Evolutionary conservation across 2,797 vertebrate genomes (phyloP).

Genomic region (Coregonus ussuriensis): DNA sequence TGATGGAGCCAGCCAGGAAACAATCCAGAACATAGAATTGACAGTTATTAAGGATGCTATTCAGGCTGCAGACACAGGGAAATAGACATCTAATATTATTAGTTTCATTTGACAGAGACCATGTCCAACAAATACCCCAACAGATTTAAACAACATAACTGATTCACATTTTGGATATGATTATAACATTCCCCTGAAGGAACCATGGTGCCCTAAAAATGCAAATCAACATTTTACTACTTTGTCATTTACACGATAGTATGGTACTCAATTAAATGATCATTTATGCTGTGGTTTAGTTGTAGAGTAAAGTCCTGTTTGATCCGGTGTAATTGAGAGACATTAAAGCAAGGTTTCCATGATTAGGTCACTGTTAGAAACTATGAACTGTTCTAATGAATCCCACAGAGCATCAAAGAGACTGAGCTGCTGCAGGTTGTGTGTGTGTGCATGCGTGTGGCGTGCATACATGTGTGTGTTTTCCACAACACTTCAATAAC

Average conservation of each 20-base stretch:
- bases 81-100: not conserved
- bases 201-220: not conserved
- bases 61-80: not conserved
- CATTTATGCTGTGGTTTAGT: not conserved
- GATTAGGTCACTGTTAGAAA: conserved; percentile 39
- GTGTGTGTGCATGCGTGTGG: not conserved
- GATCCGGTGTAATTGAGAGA: conserved; percentile 59
- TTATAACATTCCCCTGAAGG: not conserved
- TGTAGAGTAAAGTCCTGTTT: conserved; percentile 62
- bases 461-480: conserved; percentile 17
- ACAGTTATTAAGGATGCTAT: not conserved
- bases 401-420: conserved; percentile 32
- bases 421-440: not conserved
- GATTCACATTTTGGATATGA: not conserved
- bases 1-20: not conserved
- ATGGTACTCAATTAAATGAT: not conserved
- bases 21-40: not conserved
- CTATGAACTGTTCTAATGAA: conserved; percentile 56
- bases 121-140: not conserved
- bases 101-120: not conserved
- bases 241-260: not conserved
- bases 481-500: no score
- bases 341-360: conserved; percentile 46
- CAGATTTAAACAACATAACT: not conserved
- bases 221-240: not conserved